Conservation (phyloP, 2,113 vertebrate genomes). For the Sceloporus tristichus region DNA sequence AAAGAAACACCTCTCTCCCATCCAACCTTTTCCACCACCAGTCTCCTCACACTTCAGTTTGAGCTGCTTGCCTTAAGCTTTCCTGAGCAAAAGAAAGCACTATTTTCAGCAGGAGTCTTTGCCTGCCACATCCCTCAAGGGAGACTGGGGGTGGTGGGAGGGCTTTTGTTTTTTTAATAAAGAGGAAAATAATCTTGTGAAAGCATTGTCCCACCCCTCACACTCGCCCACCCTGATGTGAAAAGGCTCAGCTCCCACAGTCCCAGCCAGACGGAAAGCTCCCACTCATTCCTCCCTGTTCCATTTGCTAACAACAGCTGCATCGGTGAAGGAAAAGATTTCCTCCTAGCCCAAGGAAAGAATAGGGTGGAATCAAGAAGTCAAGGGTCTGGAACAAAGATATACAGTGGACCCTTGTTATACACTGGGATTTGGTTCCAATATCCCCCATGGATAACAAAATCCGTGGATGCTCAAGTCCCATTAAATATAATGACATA, state of each 20-base stretch:
- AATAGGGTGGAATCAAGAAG: background rate
- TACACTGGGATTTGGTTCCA: too few relatives aligned
- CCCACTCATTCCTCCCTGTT: background rate
- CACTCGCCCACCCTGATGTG: background rate
- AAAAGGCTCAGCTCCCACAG: conserved; percentile 1
- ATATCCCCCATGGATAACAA: too few relatives aligned
- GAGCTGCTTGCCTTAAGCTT: background rate
- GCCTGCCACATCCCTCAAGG: background rate
- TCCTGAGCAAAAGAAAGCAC: background rate
- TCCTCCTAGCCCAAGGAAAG: background rate
- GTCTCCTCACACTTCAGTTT: too few relatives aligned
- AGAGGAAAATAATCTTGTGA: conserved; percentile 18
- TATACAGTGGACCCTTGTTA: too few relatives aligned
- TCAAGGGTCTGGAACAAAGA: background rate
- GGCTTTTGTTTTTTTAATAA: background rate
- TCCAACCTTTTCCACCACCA: background rate
- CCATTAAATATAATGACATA: too few relatives aligned
- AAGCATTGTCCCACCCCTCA: background rate
- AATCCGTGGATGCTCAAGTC: too few relatives aligned
- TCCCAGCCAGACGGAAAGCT: background rate
- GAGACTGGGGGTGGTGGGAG: background rate
- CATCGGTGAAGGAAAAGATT: background rate
- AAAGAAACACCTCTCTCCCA: background rate
- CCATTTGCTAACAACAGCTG: background rate
- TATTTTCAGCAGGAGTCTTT: background rate